Evolutionary conservation across 2,888 invertebrate genomes (phyloP).

Genomic region (Cephus sareptanus): DNA sequence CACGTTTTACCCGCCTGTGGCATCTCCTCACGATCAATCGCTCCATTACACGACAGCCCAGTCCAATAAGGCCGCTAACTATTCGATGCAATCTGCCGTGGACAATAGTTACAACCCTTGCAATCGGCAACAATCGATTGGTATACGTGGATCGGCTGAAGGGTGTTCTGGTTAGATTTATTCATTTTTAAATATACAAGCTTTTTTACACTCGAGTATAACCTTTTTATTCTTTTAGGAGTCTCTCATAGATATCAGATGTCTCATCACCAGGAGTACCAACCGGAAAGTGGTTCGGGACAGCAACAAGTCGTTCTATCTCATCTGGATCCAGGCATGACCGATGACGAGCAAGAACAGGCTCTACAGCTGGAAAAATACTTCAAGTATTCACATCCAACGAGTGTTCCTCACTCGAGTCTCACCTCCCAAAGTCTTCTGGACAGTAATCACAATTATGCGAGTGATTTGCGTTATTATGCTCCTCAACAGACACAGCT

Average conservation of each 20-base stretch:
- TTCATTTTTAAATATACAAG: not conserved
- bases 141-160: constrained; percentile 63
- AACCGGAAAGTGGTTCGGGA: constrained; percentile 41
- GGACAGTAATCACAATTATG: constrained; percentile 71
- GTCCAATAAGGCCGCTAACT: constrained; percentile 51
- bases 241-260: constrained; percentile 58
- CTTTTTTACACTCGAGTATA: not conserved
- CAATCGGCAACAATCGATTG: constrained; percentile 54
- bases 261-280: constrained; percentile 61
- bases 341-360: constrained; percentile 54
- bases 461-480: constrained; percentile 63
- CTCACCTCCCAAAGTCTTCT: constrained; percentile 55
- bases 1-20: constrained; percentile 89
- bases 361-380: constrained; percentile 60
- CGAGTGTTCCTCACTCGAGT: constrained; percentile 49
- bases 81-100: constrained; percentile 55
- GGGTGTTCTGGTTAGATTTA: constrained; percentile 53
- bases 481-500: constrained; percentile 59
- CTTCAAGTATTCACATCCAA: constrained; percentile 55
- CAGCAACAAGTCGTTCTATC: constrained; percentile 53
- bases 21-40: constrained; percentile 83
- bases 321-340: constrained; percentile 51
- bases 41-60: constrained; percentile 64
- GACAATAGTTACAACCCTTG: constrained; percentile 59
- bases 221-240: constrained; percentile 34